Evolutionary conservation across 1,140 invertebrate species (phyloP).

Genomic region (Tetramorium simillimum): DNA sequence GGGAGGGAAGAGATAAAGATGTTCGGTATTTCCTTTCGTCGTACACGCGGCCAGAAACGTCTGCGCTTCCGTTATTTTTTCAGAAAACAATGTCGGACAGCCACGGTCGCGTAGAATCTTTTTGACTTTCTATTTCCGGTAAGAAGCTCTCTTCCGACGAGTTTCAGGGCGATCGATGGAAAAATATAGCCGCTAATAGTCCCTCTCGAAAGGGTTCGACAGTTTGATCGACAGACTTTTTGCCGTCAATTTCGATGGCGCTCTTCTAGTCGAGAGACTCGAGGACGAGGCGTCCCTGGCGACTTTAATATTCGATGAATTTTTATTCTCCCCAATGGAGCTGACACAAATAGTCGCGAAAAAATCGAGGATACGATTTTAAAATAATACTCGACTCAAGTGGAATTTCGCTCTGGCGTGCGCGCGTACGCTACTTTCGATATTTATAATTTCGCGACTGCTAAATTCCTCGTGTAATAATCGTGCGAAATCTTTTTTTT

Average conservation of each 20-base stretch:
- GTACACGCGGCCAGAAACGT: constrained; percentile 37
- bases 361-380: constrained; percentile 8
- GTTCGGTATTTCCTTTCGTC: constrained; percentile 63
- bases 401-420: not conserved
- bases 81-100: constrained; percentile 58
- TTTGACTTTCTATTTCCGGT: constrained; percentile 37
- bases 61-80: constrained; percentile 70
- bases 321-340: constrained; percentile 24
- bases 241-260: constrained; percentile 47
- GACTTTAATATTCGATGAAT: constrained; percentile 56
- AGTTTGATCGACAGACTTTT: constrained; percentile 60
- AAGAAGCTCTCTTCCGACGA: constrained; percentile 40
- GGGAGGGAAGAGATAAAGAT: constrained; percentile 62
- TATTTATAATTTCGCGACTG: not conserved
- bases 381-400: constrained; percentile 21
- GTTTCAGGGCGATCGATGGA: constrained; percentile 32
- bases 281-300: constrained; percentile 15
- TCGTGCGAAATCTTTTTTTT: not conserved
- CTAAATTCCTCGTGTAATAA: constrained; percentile 8
- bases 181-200: constrained; percentile 59
- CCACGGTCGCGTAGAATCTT: constrained; percentile 25
- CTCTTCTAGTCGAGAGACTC: constrained; percentile 48
- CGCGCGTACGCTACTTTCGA: not conserved
- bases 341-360: constrained; percentile 9
- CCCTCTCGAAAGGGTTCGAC: constrained; percentile 39